Percentiles rank a stretch among this genome's conserved stretches.
These are phyloP conservation scores for Holacanthus passer DNA, from an alignment of 2,113 vertebrate species.

Conservation along the genomic window DNA sequence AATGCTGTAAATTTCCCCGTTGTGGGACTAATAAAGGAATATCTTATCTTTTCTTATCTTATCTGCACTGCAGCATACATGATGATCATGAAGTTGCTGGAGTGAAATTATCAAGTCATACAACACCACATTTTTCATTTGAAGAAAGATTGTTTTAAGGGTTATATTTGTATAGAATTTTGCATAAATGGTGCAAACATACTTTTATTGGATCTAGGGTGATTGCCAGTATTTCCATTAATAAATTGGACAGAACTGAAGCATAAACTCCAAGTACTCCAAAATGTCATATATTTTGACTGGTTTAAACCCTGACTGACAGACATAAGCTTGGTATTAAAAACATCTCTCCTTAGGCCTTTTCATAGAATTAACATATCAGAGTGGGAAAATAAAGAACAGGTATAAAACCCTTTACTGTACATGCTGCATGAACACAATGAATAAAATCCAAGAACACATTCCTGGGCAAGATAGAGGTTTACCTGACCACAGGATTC, in stretches of 20 bases:
- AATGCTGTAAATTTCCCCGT: no score
- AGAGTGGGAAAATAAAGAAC: background rate
- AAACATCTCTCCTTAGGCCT: background rate
- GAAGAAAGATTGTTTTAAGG: background rate
- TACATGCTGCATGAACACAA: background rate
- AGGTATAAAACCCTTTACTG: background rate
- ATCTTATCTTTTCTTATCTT: no score
- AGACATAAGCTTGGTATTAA: background rate
- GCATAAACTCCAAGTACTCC: no score
- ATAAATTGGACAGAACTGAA: background rate
- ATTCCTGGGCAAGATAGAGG: background rate
- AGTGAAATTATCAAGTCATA: background rate
- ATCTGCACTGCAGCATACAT: background rate
- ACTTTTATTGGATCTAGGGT: background rate
- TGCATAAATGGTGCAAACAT: background rate
- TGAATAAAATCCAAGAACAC: background rate
- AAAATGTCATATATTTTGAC: no score
- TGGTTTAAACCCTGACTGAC: no score
- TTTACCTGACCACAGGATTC: conserved; percentile 92
- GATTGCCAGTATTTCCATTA: no score
- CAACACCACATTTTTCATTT: background rate
- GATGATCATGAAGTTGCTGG: no score
- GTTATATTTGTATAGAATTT: no score
- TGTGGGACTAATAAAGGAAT: no score
- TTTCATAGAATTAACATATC: background rate